Conservation (phyloP, 64 coral and sea anemone species). For the Hydrozoanthus tunicans region DNA sequence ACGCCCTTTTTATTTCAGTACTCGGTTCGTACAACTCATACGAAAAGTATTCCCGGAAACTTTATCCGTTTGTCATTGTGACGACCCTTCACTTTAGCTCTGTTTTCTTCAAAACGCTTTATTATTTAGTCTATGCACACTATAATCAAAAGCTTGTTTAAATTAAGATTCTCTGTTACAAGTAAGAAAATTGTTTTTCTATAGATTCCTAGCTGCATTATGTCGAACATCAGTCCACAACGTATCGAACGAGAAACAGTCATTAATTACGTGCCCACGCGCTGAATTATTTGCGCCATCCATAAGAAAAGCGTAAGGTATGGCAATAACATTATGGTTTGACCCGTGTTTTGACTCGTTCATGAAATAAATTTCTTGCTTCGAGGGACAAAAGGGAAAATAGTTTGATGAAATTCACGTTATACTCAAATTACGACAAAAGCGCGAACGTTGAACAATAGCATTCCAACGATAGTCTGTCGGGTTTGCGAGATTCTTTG, state of each 20-base stretch:
- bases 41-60: constrained; percentile 47
- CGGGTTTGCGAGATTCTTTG: neutral
- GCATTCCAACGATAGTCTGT: constrained; percentile 2
- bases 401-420: neutral
- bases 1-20: constrained; percentile 30
- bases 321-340: neutral
- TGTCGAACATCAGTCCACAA: neutral
- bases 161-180: neutral
- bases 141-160: neutral
- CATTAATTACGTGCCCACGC: neutral
- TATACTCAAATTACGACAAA: neutral
- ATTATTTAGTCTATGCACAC: neutral
- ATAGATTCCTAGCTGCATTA: neutral
- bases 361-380: neutral
- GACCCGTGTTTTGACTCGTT: neutral
- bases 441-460: neutral
- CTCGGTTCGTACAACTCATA: constrained; percentile 2
- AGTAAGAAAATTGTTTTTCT: neutral
- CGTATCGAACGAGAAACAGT: neutral
- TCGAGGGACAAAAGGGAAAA: neutral
- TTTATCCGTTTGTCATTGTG: constrained; percentile 1
- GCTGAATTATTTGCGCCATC: neutral
- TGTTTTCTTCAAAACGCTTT: neutral
- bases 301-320: no score
- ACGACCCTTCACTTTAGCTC: neutral